Percentiles rank a stretch among this genome's conserved stretches.
phyloP scores from a whole-genome alignment of 2,113 vertebrate species.

The Vombatus ursinus region DNA sequence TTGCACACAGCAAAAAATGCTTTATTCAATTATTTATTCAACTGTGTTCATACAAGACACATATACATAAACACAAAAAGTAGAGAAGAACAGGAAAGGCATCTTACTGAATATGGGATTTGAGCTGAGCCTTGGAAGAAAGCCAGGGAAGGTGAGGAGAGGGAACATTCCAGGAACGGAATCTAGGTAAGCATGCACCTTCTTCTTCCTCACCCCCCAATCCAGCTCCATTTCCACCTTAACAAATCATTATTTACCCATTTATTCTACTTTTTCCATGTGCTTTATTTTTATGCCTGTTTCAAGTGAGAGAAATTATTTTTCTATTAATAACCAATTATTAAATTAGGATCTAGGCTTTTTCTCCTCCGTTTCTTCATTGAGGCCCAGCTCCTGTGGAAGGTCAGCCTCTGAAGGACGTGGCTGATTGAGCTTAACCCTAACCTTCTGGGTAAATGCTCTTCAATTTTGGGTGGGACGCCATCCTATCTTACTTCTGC shows the following conservation, averaged over 20 bases:
- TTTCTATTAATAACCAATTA: background rate
- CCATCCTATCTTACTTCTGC: background rate
- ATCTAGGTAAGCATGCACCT: background rate
- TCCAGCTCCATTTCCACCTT: background rate
- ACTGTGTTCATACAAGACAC: background rate
- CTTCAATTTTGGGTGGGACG: no score
- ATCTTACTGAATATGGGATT: background rate
- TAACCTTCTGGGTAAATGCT: no score
- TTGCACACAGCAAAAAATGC: background rate
- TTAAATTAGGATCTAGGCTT: background rate
- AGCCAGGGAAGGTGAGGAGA: background rate
- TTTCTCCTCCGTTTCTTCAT: background rate
- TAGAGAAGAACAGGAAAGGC: background rate
- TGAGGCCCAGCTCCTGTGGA: background rate
- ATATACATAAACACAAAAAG: background rate
- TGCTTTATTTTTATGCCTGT: background rate
- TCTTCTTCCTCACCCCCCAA: background rate
- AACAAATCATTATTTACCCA: background rate
- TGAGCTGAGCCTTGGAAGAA: background rate
- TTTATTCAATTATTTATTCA: background rate
- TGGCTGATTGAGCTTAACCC: background rate
- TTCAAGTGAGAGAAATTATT: background rate
- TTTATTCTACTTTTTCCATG: background rate
- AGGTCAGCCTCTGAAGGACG: background rate
- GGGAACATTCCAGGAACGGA: background rate